These are phyloP conservation scores for Eupithecia subumbrata DNA, from an alignment of 2,888 invertebrate species.

Conservation along the genomic window DNA sequence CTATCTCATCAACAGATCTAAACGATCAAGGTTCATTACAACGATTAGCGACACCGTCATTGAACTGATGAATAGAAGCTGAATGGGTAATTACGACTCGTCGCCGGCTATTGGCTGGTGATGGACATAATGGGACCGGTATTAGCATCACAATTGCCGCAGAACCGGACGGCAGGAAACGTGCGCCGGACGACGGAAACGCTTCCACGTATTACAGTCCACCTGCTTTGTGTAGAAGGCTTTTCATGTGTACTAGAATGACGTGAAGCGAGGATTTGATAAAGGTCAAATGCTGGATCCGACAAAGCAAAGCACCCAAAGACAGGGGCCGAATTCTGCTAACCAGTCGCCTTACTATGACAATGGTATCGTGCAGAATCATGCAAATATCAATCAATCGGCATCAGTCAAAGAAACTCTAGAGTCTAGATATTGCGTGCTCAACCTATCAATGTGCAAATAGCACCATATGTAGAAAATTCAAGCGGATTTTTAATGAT, in stretches of 20 bases:
- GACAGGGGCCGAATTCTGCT: no score
- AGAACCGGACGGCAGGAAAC: slow-evolving; percentile 48
- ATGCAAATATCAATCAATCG: no score
- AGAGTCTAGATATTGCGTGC: no score
- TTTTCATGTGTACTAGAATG: slow-evolving; percentile 15
- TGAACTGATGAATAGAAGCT: slow-evolving; percentile 21
- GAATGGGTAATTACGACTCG: slow-evolving; percentile 47
- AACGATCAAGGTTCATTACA: slow-evolving; percentile 3
- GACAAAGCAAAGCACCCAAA: not conserved
- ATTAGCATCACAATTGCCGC: slow-evolving; percentile 64
- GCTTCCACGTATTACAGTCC: slow-evolving; percentile 44
- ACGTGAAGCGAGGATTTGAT: not conserved
- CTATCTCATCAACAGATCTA: slow-evolving; percentile 2
- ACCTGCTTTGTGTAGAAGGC: slow-evolving; percentile 39
- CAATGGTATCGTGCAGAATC: no score
- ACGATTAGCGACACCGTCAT: slow-evolving; percentile 14
- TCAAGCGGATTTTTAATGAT: no score
- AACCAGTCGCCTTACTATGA: no score
- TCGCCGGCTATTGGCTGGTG: slow-evolving; percentile 44
- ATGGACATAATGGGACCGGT: slow-evolving; percentile 62
- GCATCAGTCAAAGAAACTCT: no score
- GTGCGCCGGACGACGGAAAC: slow-evolving; percentile 41
- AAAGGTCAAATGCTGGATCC: not conserved
- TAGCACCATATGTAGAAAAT: no score
- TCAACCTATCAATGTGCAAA: no score